Percentiles rank a stretch among this genome's conserved stretches.
phyloP scores from a whole-genome alignment of 2,113 vertebrate species.

The Shinisaurus crocodilurus region DNA sequence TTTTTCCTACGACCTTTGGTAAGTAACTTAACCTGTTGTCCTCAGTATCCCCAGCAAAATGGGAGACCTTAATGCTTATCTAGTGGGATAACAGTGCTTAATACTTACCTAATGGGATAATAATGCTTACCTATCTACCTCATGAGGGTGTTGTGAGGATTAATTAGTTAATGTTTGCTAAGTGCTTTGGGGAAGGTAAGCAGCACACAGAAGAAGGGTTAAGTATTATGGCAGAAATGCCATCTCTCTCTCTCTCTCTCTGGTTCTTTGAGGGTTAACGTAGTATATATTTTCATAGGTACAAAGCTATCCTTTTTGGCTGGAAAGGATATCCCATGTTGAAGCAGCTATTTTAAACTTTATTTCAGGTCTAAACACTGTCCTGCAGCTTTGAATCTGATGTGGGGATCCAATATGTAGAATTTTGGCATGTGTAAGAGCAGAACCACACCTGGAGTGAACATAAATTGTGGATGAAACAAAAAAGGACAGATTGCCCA shows the following conservation, averaged over 20 bases:
- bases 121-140: conserved; percentile 78
- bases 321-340: not conserved
- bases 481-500: not conserved
- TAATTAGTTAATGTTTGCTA: conserved; percentile 77
- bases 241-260: conserved; percentile 29
- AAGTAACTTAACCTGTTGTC: conserved; percentile 75
- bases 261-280: not conserved
- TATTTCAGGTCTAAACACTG: not conserved
- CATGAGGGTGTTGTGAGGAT: conserved; percentile 74
- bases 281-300: not conserved
- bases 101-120: conserved; percentile 76
- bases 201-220: conserved; percentile 50
- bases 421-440: not conserved
- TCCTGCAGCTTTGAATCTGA: not conserved
- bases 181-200: conserved; percentile 70
- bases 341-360: not conserved
- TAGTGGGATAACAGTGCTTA: conserved; percentile 72
- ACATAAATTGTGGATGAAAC: not conserved
- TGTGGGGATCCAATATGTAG: not conserved
- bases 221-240: conserved; percentile 48
- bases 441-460: not conserved
- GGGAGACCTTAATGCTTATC: conserved; percentile 74
- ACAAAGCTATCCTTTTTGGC: not conserved
- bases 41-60: conserved; percentile 73
- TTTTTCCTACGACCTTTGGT: conserved; percentile 64